A percentile compares a stretch with the other conserved stretches of the same genome.
Evolutionary conservation across 2,888 invertebrate species (phyloP).

Genomic region (Aplocera efformata): DNA sequence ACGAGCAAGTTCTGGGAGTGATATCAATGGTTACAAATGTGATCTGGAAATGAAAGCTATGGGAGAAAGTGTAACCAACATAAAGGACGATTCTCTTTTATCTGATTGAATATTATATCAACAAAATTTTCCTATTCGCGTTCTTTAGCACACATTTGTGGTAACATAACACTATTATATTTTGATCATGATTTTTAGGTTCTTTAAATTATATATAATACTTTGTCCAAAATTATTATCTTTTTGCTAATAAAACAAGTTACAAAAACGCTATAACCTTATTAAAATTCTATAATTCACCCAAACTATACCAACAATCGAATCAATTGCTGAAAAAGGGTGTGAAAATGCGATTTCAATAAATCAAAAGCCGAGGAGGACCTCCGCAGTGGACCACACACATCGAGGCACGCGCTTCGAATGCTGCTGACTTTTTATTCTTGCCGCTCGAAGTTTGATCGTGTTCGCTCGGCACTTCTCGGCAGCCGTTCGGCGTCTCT

Average conservation of each 20-base stretch:
- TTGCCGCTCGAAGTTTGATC: conserved; percentile 56
- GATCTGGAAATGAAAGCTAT: conserved; percentile 30
- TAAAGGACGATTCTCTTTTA: conserved; percentile 31
- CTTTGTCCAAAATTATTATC: too few relatives aligned
- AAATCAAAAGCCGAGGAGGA: conserved; percentile 70
- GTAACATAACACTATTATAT: background rate
- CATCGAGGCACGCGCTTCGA: conserved; percentile 87
- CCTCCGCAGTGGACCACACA: conserved; percentile 85
- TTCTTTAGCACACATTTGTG: background rate
- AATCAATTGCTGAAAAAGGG: conserved; percentile 54
- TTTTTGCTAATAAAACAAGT: too few relatives aligned
- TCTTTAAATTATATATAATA: too few relatives aligned
- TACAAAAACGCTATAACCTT: too few relatives aligned
- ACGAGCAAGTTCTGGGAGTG: conserved; percentile 41
- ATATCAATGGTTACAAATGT: conserved; percentile 39
- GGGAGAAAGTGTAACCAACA: conserved; percentile 29
- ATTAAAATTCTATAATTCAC: conserved; percentile 18
- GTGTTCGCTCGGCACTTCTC: conserved; percentile 64
- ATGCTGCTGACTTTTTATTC: conserved; percentile 78
- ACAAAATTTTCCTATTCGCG: background rate
- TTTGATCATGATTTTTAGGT: background rate
- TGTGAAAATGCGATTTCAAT: conserved; percentile 72
- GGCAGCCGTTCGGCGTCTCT: conserved; percentile 65
- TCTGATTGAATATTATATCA: conserved; percentile 22
- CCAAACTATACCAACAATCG: conserved; percentile 29